These are phyloP conservation scores for Nesogale talazaci DNA, from an alignment of 2,113 vertebrate genomes.

Conservation along the genomic window DNA sequence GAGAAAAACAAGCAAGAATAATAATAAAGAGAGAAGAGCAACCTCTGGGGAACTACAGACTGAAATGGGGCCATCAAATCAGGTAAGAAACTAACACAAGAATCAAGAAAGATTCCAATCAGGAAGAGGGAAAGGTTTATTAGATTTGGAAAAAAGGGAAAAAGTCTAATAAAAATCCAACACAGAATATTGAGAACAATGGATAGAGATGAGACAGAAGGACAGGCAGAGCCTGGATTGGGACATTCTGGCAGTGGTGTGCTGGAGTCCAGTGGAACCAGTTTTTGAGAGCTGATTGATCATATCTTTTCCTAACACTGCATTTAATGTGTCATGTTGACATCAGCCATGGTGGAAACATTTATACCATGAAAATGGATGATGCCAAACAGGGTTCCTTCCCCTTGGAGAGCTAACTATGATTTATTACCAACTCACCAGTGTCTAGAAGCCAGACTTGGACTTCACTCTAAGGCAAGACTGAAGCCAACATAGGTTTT, in stretches of 20 bases:
- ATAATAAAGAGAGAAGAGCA: background rate
- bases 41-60: accelerated
- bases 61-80: too few relatives aligned
- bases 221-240: background rate
- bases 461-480: background rate
- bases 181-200: background rate
- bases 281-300: too few relatives aligned
- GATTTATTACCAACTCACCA: background rate
- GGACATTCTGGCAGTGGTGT: too few relatives aligned
- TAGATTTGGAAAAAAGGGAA: background rate
- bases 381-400: background rate
- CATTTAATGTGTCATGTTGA: background rate
- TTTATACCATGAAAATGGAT: too few relatives aligned
- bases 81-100: background rate
- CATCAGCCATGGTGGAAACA: background rate
- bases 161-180: background rate
- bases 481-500: background rate
- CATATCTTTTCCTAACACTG: too few relatives aligned
- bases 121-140: background rate
- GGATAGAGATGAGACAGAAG: background rate
- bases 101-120: background rate
- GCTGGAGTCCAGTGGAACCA: background rate
- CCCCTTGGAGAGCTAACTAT: background rate
- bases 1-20: background rate
- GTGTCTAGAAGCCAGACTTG: background rate